phyloP scores from a whole-genome alignment of 30 jellyfish, hydroid and myxozoan genomes.

The Cassiopea andromeda region DNA sequence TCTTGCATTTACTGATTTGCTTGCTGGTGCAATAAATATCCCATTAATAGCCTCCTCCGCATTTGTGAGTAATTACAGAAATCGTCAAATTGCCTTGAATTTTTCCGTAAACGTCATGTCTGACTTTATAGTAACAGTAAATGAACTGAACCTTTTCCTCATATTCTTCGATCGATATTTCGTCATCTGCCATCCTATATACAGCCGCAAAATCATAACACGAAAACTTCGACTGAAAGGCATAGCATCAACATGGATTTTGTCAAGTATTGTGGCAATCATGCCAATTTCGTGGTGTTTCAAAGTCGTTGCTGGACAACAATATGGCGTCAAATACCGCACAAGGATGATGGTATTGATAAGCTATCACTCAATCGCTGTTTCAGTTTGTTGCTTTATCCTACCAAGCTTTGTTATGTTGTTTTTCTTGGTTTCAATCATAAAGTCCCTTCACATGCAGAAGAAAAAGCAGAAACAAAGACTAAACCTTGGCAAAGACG shows the following conservation, averaged over 20 bases:
- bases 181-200: conserved; percentile 63
- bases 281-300: conserved; percentile 71
- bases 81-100: conserved; percentile 5
- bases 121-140: conserved; percentile 53
- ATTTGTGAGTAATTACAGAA: background rate
- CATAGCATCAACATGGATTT: conserved; percentile 30
- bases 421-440: conserved; percentile 55
- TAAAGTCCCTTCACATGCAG: conserved; percentile 35
- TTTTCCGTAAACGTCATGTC: conserved; percentile 58
- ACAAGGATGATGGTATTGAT: conserved; percentile 26
- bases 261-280: conserved; percentile 43
- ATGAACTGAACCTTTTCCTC: conserved; percentile 67
- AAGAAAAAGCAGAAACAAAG: conserved; percentile 48
- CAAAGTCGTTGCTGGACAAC: conserved; percentile 60
- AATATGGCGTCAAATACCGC: conserved; percentile 13
- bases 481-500: conserved; percentile 41
- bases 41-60: conserved; percentile 59
- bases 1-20: conserved; percentile 65
- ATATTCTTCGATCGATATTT: conserved; percentile 63
- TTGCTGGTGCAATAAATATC: conserved; percentile 60
- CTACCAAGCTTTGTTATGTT: conserved; percentile 64
- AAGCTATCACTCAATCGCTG: conserved; percentile 62
- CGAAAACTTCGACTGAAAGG: conserved; percentile 5
- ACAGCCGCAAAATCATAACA: conserved; percentile 57
- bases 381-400: conserved; percentile 57